Evolutionary conservation across 2,113 vertebrate species (phyloP).

Genomic region (Menura novaehollandiae): DNA sequence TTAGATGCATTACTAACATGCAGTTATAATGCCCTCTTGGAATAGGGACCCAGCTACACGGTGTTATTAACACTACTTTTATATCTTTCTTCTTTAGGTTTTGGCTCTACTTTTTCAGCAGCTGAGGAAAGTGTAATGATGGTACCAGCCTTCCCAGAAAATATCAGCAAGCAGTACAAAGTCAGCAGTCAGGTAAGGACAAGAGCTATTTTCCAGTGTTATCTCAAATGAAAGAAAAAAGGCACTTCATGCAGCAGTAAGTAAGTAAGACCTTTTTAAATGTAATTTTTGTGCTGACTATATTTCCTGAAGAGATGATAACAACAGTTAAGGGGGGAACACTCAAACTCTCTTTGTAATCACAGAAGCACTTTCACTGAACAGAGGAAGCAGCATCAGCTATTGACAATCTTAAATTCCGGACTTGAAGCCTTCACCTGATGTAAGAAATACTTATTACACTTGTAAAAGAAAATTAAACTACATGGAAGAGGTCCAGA

Average conservation of each 20-base stretch:
- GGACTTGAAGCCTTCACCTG: background rate
- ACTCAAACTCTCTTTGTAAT: background rate
- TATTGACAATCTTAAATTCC: background rate
- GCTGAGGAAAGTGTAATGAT: constrained; percentile 86
- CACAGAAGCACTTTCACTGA: background rate
- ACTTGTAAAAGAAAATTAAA: background rate
- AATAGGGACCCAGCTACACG: background rate
- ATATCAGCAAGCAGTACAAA: constrained; percentile 81
- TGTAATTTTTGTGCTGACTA: background rate
- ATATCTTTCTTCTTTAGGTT: constrained; percentile 73
- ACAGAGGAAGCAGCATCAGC: background rate
- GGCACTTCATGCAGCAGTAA: background rate
- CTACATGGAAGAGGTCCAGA: background rate
- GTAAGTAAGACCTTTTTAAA: background rate
- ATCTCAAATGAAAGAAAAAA: background rate
- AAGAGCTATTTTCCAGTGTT: background rate
- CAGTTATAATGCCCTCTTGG: background rate
- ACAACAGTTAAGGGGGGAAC: background rate
- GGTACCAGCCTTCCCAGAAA: constrained; percentile 77
- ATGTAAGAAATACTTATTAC: background rate
- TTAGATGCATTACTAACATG: background rate
- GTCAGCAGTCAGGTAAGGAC: constrained; percentile 88
- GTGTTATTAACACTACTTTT: background rate
- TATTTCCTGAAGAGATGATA: background rate
- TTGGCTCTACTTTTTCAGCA: constrained; percentile 92